These are phyloP conservation scores for Sycophaga agraensis DNA, from an alignment of 1,140 invertebrate species.

Conservation along the genomic window DNA sequence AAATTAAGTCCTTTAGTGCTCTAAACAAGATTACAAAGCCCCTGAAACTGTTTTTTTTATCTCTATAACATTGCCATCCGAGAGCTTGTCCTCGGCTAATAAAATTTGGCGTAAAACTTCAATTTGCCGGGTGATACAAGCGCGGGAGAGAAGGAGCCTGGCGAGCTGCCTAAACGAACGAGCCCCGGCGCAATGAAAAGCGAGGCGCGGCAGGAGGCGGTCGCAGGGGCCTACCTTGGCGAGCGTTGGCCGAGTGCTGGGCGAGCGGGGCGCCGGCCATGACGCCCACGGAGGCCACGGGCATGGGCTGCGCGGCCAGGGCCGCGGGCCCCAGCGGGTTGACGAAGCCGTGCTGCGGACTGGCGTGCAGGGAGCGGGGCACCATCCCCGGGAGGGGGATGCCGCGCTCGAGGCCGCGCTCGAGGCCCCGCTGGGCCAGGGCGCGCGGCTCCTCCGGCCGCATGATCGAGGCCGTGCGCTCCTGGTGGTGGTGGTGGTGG, in stretches of 20 bases:
- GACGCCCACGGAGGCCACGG: background rate
- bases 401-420: conserved; percentile 29
- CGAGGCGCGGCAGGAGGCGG: conserved; percentile 14
- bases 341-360: conserved; percentile 49
- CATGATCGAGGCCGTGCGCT: conserved; percentile 30
- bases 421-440: background rate
- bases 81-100: no score
- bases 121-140: no score
- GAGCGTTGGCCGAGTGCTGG: background rate
- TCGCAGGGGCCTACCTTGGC: conserved; percentile 3
- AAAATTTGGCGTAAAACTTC: no score
- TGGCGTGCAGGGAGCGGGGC: conserved; percentile 39
- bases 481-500: conserved; percentile 23
- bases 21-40: no score
- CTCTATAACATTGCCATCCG: no score
- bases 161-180: no score
- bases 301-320: background rate
- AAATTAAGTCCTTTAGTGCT: no score
- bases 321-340: conserved; percentile 47
- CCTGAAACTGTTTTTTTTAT: no score
- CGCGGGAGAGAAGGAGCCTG: no score
- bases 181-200: no score
- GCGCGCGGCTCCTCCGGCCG: background rate
- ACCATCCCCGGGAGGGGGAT: conserved; percentile 53
- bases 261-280: background rate